These are phyloP conservation scores for Onchidella celtica DNA, from an alignment of 2,888 invertebrate genomes.

Conservation along the genomic window DNA sequence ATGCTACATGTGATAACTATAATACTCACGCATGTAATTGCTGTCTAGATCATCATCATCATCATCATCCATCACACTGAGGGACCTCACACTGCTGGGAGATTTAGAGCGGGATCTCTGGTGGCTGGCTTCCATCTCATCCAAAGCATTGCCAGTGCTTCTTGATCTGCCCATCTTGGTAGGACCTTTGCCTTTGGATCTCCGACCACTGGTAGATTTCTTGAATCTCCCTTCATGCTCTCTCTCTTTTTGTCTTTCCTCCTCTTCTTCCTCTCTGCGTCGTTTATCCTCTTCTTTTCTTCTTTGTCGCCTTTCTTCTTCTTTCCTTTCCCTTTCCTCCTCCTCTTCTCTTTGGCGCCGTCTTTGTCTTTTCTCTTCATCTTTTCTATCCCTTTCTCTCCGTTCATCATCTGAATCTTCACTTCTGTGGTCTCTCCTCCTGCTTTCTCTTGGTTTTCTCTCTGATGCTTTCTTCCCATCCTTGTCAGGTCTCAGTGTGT, in stretches of 20 bases:
- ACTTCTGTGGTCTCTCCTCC: not conserved
- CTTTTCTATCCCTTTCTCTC: constrained; percentile 2
- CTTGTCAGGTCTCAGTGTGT: not conserved
- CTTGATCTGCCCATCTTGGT: constrained; percentile 53
- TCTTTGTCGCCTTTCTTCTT: constrained; percentile 40
- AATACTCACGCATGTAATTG: constrained; percentile 56
- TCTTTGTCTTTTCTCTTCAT: constrained; percentile 23
- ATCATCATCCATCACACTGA: constrained; percentile 50
- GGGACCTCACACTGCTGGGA: constrained; percentile 50
- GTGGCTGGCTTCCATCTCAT: constrained; percentile 50
- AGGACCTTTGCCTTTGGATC: constrained; percentile 52
- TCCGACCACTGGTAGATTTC: constrained; percentile 51
- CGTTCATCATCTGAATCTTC: constrained; percentile 43
- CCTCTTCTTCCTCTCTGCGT: constrained; percentile 5
- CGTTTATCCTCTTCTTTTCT: constrained; percentile 8
- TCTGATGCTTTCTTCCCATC: not conserved
- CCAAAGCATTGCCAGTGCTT: constrained; percentile 53
- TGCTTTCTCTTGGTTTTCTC: constrained; percentile 2
- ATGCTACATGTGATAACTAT: no score
- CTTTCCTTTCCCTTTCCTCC: constrained; percentile 36
- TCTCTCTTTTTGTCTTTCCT: not conserved
- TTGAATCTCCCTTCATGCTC: constrained; percentile 54
- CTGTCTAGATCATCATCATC: constrained; percentile 53
- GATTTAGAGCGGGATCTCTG: constrained; percentile 44
- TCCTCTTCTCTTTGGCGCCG: constrained; percentile 47